Evolutionary conservation across 2,888 invertebrate genomes (phyloP).

Genomic region (Syritta pipiens): DNA sequence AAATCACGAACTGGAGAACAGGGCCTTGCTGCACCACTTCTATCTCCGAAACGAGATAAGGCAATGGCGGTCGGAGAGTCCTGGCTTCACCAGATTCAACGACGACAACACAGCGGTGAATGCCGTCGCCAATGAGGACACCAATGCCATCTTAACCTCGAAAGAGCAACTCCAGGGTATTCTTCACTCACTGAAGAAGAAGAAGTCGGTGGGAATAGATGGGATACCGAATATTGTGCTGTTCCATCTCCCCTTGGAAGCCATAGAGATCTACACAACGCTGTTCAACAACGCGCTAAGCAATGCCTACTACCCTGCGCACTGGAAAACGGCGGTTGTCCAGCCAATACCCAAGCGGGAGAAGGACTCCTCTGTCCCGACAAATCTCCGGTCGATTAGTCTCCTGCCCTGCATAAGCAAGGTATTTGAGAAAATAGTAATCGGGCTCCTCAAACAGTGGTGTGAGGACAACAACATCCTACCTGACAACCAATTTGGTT

Average conservation of each 20-base stretch:
- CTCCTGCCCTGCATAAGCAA: conserved; percentile 8
- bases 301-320: not conserved
- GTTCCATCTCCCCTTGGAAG: not conserved
- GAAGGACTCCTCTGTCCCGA: not conserved
- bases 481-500: conserved; percentile 3
- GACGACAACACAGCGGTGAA: not conserved
- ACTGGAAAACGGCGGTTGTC: not conserved
- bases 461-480: not conserved
- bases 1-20: not conserved
- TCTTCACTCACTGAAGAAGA: not conserved
- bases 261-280: not conserved
- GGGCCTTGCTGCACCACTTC: no score
- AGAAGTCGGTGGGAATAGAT: not conserved
- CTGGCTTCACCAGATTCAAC: not conserved
- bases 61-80: not conserved
- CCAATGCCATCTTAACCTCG: not conserved
- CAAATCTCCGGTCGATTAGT: no score
- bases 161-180: not conserved
- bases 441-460: not conserved
- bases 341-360: not conserved
- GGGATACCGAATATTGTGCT: conserved; percentile 4
- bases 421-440: conserved; percentile 9
- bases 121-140: not conserved
- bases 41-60: not conserved
- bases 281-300: not conserved